A percentile compares a stretch with the other conserved stretches of the same genome.
Conservation (phyloP, 1,140 invertebrate genomes). For the Caenorhabditis latens region DNA sequence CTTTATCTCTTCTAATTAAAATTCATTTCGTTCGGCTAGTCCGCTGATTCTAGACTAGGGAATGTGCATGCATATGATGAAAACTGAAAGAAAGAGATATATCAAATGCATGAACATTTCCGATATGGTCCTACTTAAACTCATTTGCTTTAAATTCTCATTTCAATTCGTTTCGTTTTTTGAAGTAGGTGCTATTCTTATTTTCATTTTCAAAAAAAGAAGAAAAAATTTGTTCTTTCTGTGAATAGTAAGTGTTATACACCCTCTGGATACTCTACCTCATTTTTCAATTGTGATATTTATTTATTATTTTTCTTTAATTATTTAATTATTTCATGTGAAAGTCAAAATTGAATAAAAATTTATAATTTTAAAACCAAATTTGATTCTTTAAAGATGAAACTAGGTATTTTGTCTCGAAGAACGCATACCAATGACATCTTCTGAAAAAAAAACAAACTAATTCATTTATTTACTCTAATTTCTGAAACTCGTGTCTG, state of each 20-base stretch:
- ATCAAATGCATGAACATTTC: conserved; percentile 16
- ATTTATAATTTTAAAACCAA: too few species aligned
- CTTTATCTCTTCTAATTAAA: not conserved
- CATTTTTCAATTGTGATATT: conserved; percentile 16
- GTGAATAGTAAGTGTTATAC: conserved; percentile 43
- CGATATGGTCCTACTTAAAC: not conserved
- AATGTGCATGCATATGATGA: conserved; percentile 19
- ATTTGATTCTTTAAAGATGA: too few species aligned
- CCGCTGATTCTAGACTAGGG: conserved; percentile 27
- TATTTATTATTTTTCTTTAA: not conserved
- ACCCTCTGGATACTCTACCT: conserved; percentile 19
- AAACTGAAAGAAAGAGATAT: not conserved
- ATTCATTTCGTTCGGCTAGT: conserved; percentile 12
- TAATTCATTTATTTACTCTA: too few species aligned
- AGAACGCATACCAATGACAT: too few species aligned
- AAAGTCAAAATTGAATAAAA: not conserved
- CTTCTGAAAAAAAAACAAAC: too few species aligned
- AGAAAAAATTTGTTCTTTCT: not conserved
- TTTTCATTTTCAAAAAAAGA: not conserved
- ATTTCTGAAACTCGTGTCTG: not conserved
- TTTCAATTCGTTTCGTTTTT: not conserved
- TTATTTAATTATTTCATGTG: not conserved
- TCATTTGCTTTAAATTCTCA: not conserved
- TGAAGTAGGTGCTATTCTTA: not conserved
- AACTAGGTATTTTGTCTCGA: too few species aligned